phyloP scores from a whole-genome alignment of 2,797 vertebrate genomes.

The Cuculus canorus region DNA sequence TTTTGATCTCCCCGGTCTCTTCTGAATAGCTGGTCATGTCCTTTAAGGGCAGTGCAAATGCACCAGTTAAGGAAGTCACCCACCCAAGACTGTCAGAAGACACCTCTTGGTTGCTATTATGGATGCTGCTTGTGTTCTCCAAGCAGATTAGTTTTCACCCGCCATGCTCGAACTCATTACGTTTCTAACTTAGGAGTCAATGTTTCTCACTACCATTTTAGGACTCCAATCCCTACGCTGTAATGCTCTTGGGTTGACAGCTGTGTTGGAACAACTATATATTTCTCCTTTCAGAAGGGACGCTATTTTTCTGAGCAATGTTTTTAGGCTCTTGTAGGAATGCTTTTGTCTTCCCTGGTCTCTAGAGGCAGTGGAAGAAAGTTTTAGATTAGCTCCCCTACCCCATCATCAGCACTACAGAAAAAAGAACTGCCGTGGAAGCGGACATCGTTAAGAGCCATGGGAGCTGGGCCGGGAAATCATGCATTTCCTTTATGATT shows the following conservation, averaged over 20 bases:
- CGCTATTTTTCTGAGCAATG: not conserved
- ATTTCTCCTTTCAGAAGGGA: not conserved
- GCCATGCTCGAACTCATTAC: not conserved
- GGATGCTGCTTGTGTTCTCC: not conserved
- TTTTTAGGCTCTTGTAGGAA: not conserved
- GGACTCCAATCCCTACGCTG: not conserved
- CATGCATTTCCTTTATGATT: not conserved
- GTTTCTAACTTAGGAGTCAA: not conserved
- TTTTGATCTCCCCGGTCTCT: not conserved
- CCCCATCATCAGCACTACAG: not conserved
- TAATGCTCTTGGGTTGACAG: not conserved
- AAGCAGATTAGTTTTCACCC: not conserved
- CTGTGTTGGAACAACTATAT: not conserved
- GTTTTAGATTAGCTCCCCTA: not conserved
- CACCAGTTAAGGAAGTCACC: not conserved
- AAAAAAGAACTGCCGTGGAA: not conserved
- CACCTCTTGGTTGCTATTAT: not conserved
- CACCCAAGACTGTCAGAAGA: not conserved
- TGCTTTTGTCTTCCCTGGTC: not conserved
- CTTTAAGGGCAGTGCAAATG: not conserved
- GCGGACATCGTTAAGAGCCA: not conserved
- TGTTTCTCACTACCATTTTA: not conserved
- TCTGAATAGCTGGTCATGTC: rapidly evolving
- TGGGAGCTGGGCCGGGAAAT: not conserved
- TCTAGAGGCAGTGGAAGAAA: not conserved